Percentiles rank a stretch among this genome's conserved stretches.
phyloP scores from a whole-genome alignment of 2,113 vertebrate species.

The Otolemur garnettii region DNA sequence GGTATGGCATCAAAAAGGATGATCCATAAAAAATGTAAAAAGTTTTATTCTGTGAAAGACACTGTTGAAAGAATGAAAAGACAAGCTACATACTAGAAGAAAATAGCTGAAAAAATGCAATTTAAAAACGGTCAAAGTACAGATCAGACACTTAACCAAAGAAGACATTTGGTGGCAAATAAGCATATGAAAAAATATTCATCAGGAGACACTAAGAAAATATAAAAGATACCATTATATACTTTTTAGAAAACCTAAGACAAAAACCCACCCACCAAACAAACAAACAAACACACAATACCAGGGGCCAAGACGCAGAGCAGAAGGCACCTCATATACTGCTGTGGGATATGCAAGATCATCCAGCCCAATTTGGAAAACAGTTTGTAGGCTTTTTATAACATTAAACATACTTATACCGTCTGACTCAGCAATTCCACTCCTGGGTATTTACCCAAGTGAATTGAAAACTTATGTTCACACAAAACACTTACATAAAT shows the following conservation, averaged over 20 bases:
- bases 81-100: not conserved
- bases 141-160: not conserved
- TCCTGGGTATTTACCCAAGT: not conserved
- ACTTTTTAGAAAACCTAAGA: not conserved
- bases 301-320: not conserved
- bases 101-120: not conserved
- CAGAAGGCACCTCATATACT: not conserved
- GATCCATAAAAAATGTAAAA: too few relatives aligned
- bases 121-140: not conserved
- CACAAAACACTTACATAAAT: not conserved
- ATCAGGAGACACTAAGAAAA: not conserved
- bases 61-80: not conserved
- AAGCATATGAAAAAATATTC: not conserved
- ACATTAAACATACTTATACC: not conserved
- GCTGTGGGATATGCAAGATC: not conserved
- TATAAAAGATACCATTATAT: not conserved
- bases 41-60: not conserved
- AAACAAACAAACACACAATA: not conserved
- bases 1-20: too few relatives aligned
- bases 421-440: not conserved
- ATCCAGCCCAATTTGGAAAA: not conserved
- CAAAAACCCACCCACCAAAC: not conserved
- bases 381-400: not conserved
- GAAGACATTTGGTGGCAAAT: not conserved
- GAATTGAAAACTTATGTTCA: constrained; percentile 49